A percentile compares a stretch with the other conserved stretches of the same genome.
Evolutionary conservation across 2,113 vertebrate genomes (phyloP).

Genomic region (Zingel zingel): DNA sequence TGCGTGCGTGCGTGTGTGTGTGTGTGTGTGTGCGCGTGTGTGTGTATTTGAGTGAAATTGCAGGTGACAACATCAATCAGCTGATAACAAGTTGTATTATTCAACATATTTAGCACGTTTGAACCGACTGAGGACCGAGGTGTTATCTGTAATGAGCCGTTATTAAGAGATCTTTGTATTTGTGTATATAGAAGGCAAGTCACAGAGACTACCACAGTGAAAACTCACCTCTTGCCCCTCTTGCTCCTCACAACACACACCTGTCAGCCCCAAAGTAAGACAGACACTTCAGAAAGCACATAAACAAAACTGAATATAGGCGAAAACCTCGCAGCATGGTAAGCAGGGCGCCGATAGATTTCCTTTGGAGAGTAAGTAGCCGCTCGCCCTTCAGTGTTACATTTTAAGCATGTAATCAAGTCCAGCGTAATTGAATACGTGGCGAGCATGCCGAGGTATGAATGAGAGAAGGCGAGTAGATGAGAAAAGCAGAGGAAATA

Average conservation of each 20-base stretch:
- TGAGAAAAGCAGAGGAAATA: background rate
- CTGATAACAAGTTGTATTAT: slow-evolving; percentile 25
- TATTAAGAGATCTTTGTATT: slow-evolving; percentile 6
- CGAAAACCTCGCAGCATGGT: slow-evolving; percentile 28
- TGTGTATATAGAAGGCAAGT: background rate
- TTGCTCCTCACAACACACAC: slow-evolving; percentile 13
- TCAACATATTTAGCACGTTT: slow-evolving; percentile 11
- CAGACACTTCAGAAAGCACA: slow-evolving; percentile 3
- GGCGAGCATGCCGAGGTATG: slow-evolving; percentile 56
- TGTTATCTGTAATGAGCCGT: slow-evolving; percentile 21
- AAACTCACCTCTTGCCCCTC: background rate
- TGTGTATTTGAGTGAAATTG: too few species aligned
- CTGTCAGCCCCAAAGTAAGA: slow-evolving; percentile 31
- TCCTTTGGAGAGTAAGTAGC: slow-evolving; percentile 62
- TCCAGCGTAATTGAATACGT: slow-evolving; percentile 80
- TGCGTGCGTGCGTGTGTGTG: background rate
- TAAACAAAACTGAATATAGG: slow-evolving; percentile 49
- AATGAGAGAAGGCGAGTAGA: background rate
- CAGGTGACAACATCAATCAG: background rate
- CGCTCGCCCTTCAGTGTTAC: slow-evolving; percentile 63
- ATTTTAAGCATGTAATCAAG: slow-evolving; percentile 78
- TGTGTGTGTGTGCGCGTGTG: background rate
- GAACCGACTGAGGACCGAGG: slow-evolving; percentile 5
- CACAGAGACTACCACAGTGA: background rate
- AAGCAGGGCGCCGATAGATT: slow-evolving; percentile 57